A percentile compares a stretch with the other conserved stretches of the same genome.
Conservation (phyloP, 2,113 vertebrate genomes). For the Cheirogaleus medius region DNA sequence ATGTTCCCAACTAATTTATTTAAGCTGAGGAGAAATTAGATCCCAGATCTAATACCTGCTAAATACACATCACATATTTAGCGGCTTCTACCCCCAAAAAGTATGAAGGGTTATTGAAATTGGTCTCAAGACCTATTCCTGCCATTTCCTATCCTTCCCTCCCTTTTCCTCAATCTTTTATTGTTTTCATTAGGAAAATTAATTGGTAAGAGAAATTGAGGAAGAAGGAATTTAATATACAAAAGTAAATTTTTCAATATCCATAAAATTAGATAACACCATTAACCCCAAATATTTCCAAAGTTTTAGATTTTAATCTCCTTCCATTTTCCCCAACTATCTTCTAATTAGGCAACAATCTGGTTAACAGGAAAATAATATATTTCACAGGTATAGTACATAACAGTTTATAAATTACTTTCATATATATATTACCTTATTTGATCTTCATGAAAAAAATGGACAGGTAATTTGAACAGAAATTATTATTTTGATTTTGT, state of each 20-base stretch:
- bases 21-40: not conserved
- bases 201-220: not conserved
- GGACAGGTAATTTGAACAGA: not conserved
- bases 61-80: not conserved
- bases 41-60: not conserved
- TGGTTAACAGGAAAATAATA: not conserved
- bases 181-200: not conserved
- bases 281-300: not conserved
- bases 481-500: constrained; percentile 10
- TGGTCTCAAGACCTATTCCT: not conserved
- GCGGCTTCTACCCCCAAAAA: not conserved
- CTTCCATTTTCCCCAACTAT: not conserved
- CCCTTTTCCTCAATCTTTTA: not conserved
- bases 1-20: not conserved
- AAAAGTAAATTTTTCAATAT: not conserved
- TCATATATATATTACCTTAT: not conserved
- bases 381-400: not conserved
- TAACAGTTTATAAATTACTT: not conserved
- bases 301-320: not conserved
- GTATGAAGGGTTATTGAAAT: not conserved
- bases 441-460: not conserved
- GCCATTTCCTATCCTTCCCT: not conserved
- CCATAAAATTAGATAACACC: not conserved
- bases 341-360: not conserved
- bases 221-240: not conserved